phyloP scores from a whole-genome alignment of 2,888 invertebrate species.

The Pseudanteris insignis region DNA sequence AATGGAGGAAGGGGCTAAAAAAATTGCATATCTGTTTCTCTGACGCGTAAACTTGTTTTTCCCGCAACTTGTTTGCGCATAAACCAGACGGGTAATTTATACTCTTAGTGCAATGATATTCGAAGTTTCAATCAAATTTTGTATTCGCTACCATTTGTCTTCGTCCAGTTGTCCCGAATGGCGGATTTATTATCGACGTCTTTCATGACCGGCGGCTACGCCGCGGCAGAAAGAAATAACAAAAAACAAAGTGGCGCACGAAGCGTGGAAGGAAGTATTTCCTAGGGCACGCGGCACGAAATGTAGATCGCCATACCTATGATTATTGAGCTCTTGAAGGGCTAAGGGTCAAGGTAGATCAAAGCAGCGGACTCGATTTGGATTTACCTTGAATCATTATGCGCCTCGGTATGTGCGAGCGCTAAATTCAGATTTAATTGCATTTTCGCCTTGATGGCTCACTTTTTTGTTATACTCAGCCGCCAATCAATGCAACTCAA shows the following conservation, averaged over 20 bases:
- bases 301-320: constrained; percentile 36
- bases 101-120: constrained; percentile 1
- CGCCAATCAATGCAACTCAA: no score
- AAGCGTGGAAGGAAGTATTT: constrained; percentile 24
- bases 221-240: no score
- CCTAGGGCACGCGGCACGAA: constrained; percentile 28
- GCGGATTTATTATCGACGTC: constrained; percentile 20
- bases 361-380: constrained; percentile 41
- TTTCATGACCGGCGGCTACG: constrained; percentile 23
- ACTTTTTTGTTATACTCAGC: not conserved
- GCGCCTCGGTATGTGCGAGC: constrained; percentile 10
- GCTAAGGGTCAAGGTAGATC: constrained; percentile 41
- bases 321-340: constrained; percentile 40
- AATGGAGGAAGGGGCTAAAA: no score
- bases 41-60: not conserved
- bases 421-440: constrained; percentile 11
- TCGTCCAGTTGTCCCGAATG: constrained; percentile 8
- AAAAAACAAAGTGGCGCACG: constrained; percentile 6
- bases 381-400: constrained; percentile 38
- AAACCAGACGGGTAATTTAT: not conserved
- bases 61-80: not conserved
- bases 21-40: no score
- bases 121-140: constrained; percentile 15
- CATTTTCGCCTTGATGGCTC: not conserved
- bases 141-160: constrained; percentile 24